Conservation (phyloP, 2,797 vertebrate genomes). For the Ctenochaetus hawaiiensis region DNA sequence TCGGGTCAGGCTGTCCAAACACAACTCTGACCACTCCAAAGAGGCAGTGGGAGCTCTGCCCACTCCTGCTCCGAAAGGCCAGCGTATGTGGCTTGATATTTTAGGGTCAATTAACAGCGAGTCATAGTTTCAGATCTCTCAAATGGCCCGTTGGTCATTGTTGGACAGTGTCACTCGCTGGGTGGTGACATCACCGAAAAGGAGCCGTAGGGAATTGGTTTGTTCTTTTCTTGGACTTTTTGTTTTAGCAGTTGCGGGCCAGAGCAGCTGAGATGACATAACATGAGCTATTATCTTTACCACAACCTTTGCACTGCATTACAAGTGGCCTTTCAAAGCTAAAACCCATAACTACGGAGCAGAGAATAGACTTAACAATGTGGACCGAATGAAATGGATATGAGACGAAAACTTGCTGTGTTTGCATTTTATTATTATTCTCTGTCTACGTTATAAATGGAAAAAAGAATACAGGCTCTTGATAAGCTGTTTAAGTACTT, state of each 20-base stretch:
- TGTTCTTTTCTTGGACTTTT: slow-evolving; percentile 76
- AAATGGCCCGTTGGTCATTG: slow-evolving; percentile 69
- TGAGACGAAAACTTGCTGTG: slow-evolving; percentile 40
- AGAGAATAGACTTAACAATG: slow-evolving; percentile 63
- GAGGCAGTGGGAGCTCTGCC: slow-evolving; percentile 36
- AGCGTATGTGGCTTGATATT: slow-evolving; percentile 77
- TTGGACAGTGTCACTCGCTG: slow-evolving; percentile 66
- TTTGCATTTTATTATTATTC: slow-evolving; percentile 39
- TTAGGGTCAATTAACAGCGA: slow-evolving; percentile 83
- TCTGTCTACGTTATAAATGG: slow-evolving; percentile 14
- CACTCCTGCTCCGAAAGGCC: slow-evolving; percentile 54
- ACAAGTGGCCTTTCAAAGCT: slow-evolving; percentile 71
- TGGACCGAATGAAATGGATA: slow-evolving; percentile 35
- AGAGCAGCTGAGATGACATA: slow-evolving; percentile 80
- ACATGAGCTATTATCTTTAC: slow-evolving; percentile 75
- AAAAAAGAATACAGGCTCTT: slow-evolving; percentile 8
- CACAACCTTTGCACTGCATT: slow-evolving; percentile 75
- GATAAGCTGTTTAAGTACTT: slow-evolving; percentile 24
- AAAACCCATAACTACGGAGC: slow-evolving; percentile 52
- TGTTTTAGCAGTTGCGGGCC: slow-evolving; percentile 71
- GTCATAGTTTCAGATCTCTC: slow-evolving; percentile 72
- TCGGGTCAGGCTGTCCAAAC: slow-evolving; percentile 74
- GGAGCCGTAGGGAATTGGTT: slow-evolving; percentile 56
- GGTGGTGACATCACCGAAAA: slow-evolving; percentile 74
- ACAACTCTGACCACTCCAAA: slow-evolving; percentile 74